Conservation (phyloP, 2,797 vertebrate genomes). For the Botia kubotai region DNA sequence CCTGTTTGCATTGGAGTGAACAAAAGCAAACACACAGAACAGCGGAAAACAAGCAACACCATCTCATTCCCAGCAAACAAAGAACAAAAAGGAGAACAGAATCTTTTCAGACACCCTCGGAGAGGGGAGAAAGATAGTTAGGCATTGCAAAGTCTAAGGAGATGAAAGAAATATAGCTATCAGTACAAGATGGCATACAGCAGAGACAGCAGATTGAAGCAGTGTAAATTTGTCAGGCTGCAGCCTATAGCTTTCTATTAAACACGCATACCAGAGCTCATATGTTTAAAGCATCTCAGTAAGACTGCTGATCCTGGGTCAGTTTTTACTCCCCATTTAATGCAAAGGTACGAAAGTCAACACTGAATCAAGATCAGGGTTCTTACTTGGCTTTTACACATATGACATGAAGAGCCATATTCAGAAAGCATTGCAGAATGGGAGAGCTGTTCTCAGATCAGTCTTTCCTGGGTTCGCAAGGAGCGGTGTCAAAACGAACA, state of each 20-base stretch:
- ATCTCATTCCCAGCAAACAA: conserved; percentile 62
- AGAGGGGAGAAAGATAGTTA: conserved; percentile 65
- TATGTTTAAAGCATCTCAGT: conserved; percentile 42
- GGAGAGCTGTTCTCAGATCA: conserved; percentile 54
- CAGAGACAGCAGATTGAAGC: conserved; percentile 40
- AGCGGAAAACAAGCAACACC: conserved; percentile 47
- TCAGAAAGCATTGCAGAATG: conserved; percentile 48
- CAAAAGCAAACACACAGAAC: conserved; percentile 51
- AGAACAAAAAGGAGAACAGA: conserved; percentile 72
- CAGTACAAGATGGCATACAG: conserved; percentile 29
- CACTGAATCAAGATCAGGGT: conserved; percentile 44
- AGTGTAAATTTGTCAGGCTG: not conserved
- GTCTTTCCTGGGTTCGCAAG: not conserved
- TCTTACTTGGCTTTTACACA: conserved; percentile 41
- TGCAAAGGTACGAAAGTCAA: not conserved
- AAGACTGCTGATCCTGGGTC: conserved; percentile 41
- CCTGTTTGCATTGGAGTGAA: conserved; percentile 39
- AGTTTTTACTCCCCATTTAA: not conserved
- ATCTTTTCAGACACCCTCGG: conserved; percentile 61
- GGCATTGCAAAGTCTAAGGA: conserved; percentile 63
- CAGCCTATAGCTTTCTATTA: not conserved
- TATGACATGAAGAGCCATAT: conserved; percentile 33
- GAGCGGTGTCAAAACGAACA: not conserved
- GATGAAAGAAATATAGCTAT: conserved; percentile 18
- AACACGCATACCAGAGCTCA: conserved; percentile 30